phyloP scores from a whole-genome alignment of 2,113 vertebrate species.

The Stomatorhinus ivindoensis region DNA sequence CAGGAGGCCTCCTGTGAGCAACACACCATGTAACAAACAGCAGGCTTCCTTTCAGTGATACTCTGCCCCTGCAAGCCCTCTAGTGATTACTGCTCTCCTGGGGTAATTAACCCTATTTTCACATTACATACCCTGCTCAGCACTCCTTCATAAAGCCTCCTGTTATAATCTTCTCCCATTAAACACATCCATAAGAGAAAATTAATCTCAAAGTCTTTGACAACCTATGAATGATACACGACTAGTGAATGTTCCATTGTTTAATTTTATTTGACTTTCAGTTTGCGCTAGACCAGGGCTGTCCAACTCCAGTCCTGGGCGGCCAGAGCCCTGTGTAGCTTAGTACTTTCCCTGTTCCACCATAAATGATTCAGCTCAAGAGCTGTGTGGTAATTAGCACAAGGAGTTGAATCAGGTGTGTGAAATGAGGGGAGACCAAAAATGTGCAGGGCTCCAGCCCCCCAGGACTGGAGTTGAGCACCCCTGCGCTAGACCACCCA shows the following conservation, averaged over 20 bases:
- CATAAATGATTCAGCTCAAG: too few relatives aligned
- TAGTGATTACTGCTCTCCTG: background rate
- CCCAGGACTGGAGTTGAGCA: too few relatives aligned
- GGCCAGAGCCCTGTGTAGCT: too few relatives aligned
- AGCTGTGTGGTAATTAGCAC: too few relatives aligned
- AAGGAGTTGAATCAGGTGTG: too few relatives aligned
- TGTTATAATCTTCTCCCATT: background rate
- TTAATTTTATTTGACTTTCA: background rate
- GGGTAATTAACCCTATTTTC: background rate
- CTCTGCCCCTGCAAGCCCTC: background rate
- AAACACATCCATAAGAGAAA: background rate
- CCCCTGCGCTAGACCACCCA: background rate
- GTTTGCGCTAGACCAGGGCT: background rate
- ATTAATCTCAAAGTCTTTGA: background rate
- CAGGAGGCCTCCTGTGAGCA: too few relatives aligned
- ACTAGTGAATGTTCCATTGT: too few relatives aligned
- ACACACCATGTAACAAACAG: too few relatives aligned
- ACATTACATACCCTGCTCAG: background rate
- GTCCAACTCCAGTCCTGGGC: too few relatives aligned
- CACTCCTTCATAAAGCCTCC: background rate
- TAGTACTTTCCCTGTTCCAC: too few relatives aligned
- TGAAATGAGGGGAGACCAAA: too few relatives aligned
- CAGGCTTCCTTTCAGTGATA: background rate
- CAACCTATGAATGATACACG: background rate
- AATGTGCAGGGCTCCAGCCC: too few relatives aligned